Evolutionary conservation across 1,140 invertebrate genomes (phyloP).

Genomic region (Thalassaphorura encarpata): DNA sequence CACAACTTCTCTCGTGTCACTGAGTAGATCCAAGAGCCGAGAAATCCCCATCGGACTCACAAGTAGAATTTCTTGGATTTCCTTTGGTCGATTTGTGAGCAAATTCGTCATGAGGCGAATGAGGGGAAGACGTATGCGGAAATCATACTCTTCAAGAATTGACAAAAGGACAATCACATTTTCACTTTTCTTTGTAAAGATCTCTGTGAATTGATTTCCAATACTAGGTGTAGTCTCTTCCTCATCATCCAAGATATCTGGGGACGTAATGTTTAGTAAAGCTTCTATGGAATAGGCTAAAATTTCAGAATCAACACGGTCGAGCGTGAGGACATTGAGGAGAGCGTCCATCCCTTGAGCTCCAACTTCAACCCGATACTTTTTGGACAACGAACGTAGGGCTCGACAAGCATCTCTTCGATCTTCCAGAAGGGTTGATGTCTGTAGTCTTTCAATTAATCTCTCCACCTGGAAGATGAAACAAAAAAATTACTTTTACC

Average conservation of each 20-base stretch:
- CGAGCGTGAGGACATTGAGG: conserved; percentile 66
- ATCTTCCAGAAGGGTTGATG: conserved; percentile 88
- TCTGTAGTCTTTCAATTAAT: conserved; percentile 79
- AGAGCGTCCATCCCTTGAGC: conserved; percentile 83
- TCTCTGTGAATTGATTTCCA: conserved; percentile 95
- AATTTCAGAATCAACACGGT: conserved; percentile 81
- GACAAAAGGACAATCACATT: conserved; percentile 75
- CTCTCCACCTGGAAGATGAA: conserved; percentile 65
- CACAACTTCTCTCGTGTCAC: conserved; percentile 89
- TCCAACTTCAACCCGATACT: conserved; percentile 89
- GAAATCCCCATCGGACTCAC: conserved; percentile 95
- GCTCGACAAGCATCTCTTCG: conserved; percentile 90
- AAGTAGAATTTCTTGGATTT: conserved; percentile 90
- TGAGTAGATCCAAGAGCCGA: conserved; percentile 90
- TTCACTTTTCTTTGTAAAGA: conserved; percentile 86
- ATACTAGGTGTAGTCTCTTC: conserved; percentile 45
- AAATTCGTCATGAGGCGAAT: conserved; percentile 74
- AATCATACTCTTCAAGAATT: conserved; percentile 92
- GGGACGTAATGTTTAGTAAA: conserved; percentile 77
- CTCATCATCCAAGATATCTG: conserved; percentile 73
- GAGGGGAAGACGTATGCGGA: conserved; percentile 75
- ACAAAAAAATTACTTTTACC: conserved; percentile 14
- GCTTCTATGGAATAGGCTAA: conserved; percentile 84
- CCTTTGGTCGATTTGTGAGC: conserved; percentile 68
- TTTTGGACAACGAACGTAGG: conserved; percentile 84